phyloP scores from a whole-genome alignment of 2,888 invertebrate genomes.

The Plutella xylostella region DNA sequence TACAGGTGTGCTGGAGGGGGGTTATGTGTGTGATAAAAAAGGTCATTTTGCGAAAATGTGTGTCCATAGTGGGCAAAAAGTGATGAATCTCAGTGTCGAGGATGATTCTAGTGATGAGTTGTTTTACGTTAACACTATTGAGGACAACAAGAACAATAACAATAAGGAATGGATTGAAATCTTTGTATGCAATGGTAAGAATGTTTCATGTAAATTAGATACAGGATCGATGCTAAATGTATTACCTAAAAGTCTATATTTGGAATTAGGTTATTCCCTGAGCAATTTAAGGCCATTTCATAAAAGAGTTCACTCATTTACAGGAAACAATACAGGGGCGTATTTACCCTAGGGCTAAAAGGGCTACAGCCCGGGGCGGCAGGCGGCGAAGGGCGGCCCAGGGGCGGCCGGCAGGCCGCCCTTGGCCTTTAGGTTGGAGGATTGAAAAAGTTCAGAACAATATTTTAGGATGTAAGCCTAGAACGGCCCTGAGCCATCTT shows the following conservation, averaged over 20 bases:
- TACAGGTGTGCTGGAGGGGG: constrained; percentile 2
- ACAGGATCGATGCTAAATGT: constrained; percentile 14
- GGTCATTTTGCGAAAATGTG: constrained; percentile 12
- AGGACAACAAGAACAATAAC: not conserved
- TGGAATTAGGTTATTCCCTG: constrained; percentile 6
- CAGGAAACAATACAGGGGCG: no score
- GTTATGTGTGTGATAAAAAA: constrained; percentile 5
- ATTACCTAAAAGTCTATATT: constrained; percentile 8
- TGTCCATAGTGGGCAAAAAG: not conserved
- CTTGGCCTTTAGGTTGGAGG: no score
- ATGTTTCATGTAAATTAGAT: no score
- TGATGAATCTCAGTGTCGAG: constrained; percentile 6
- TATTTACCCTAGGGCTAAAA: no score
- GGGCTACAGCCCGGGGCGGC: no score
- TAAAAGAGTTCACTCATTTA: constrained; percentile 12
- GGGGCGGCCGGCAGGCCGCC: no score
- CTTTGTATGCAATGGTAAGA: no score
- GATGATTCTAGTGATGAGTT: constrained; percentile 3
- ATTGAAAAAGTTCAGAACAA: no score
- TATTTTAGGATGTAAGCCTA: no score
- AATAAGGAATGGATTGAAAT: no score
- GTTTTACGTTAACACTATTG: constrained; percentile 1
- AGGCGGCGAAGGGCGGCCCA: no score
- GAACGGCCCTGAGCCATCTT: no score
- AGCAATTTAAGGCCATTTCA: not conserved